These are phyloP conservation scores for Kryptopterus vitreolus DNA, from an alignment of 2,797 vertebrate genomes.

Conservation along the genomic window DNA sequence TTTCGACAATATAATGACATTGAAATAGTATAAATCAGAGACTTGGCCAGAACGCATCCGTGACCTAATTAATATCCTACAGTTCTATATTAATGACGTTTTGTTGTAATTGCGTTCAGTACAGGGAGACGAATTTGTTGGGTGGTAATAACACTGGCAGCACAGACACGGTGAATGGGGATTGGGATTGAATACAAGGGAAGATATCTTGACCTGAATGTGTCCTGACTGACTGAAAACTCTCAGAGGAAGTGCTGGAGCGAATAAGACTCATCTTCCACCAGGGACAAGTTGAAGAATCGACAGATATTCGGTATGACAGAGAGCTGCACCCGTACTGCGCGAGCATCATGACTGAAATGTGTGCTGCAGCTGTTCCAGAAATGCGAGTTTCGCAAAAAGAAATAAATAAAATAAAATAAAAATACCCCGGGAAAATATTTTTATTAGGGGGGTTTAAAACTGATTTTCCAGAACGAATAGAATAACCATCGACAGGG, in stretches of 20 bases:
- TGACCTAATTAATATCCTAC: not conserved
- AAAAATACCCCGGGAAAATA: not conserved
- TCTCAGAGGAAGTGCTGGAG: not conserved
- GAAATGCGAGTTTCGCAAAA: not conserved
- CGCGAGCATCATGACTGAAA: not conserved
- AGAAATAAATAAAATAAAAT: not conserved
- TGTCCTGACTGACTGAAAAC: not conserved
- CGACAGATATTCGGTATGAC: not conserved
- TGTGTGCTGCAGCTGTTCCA: constrained; percentile 2
- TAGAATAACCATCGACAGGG: not conserved
- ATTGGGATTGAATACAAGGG: not conserved
- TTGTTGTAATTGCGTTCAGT: not conserved
- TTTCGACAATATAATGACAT: not conserved
- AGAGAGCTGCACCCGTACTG: not conserved
- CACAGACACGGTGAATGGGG: not conserved
- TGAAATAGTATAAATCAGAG: not conserved
- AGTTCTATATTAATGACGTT: not conserved
- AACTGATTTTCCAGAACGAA: constrained; percentile 14
- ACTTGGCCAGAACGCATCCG: not conserved
- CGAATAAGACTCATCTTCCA: not conserved
- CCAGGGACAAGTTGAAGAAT: not conserved
- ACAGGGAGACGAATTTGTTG: not conserved
- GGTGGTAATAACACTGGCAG: not conserved
- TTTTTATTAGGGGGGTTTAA: not conserved
- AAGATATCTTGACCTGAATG: not conserved